phyloP scores from a whole-genome alignment of 2,797 vertebrate species.

The Cottoperca gobio region DNA sequence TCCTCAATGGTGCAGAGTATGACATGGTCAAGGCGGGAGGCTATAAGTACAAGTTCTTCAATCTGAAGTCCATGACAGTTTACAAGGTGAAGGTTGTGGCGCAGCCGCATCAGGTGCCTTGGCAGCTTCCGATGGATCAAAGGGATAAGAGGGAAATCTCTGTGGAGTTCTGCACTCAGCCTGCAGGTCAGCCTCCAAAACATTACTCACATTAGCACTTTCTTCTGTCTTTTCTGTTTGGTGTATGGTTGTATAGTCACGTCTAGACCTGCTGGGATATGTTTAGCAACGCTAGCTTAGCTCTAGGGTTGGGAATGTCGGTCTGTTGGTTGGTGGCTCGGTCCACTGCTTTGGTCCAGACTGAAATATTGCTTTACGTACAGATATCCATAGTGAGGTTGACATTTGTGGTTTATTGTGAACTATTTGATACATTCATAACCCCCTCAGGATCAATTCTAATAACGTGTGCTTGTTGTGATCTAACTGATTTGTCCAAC shows the following conservation, averaged over 20 bases:
- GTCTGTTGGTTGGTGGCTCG: background rate
- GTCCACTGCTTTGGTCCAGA: background rate
- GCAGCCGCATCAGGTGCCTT: conserved; percentile 98
- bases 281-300: background rate
- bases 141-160: conserved; percentile 94
- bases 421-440: background rate
- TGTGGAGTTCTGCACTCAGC: conserved; percentile 95
- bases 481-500: background rate
- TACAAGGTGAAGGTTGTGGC: conserved; percentile 95
- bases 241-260: background rate
- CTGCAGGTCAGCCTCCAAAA: conserved; percentile 88
- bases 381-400: background rate
- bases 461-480: background rate
- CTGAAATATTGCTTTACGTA: background rate
- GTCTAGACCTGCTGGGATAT: background rate
- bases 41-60: conserved; percentile 95
- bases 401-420: background rate
- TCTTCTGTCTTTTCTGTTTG: background rate
- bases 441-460: too few species aligned
- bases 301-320: background rate
- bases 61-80: conserved; percentile 92
- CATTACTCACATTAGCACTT: background rate
- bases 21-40: conserved; percentile 92
- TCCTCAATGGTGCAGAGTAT: conserved; percentile 94
- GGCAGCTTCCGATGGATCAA: conserved; percentile 96